Percentiles rank a stretch among this genome's conserved stretches.
These are phyloP conservation scores for Procambarus clarkii DNA, from an alignment of 1,140 invertebrate genomes.

Conservation along the genomic window DNA sequence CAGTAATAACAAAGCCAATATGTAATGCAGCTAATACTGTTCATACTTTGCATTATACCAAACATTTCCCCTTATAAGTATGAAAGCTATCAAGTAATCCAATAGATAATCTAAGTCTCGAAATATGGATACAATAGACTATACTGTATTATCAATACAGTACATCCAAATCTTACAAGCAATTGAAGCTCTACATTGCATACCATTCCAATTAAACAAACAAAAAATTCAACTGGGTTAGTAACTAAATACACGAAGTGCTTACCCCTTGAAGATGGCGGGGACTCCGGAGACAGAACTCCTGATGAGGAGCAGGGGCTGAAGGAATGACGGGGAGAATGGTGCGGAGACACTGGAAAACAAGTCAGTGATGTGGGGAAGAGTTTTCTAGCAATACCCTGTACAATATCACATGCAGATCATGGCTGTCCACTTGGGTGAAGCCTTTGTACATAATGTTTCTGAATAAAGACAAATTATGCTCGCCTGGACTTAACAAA, in stretches of 20 bases:
- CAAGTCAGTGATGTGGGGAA: neutral
- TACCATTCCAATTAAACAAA: neutral
- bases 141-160: neutral
- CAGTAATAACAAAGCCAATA: no score
- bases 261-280: slow-evolving; percentile 35
- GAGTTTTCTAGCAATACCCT: no score
- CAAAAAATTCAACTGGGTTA: neutral
- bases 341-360: slow-evolving; percentile 52
- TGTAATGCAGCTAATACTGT: no score
- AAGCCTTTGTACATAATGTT: no score
- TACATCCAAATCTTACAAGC: neutral
- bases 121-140: neutral
- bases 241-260: neutral
- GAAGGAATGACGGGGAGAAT: slow-evolving; percentile 52
- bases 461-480: no score
- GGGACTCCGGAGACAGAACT: slow-evolving; percentile 46
- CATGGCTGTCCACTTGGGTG: no score
- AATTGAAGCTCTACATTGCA: neutral
- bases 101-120: no score
- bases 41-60: no score
- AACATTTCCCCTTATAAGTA: no score
- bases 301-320: slow-evolving; percentile 63
- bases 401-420: no score
- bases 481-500: no score
- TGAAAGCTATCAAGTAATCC: no score